Evolutionary conservation across 2,113 vertebrate species (phyloP).

Genomic region (Dascyllus trimaculatus): DNA sequence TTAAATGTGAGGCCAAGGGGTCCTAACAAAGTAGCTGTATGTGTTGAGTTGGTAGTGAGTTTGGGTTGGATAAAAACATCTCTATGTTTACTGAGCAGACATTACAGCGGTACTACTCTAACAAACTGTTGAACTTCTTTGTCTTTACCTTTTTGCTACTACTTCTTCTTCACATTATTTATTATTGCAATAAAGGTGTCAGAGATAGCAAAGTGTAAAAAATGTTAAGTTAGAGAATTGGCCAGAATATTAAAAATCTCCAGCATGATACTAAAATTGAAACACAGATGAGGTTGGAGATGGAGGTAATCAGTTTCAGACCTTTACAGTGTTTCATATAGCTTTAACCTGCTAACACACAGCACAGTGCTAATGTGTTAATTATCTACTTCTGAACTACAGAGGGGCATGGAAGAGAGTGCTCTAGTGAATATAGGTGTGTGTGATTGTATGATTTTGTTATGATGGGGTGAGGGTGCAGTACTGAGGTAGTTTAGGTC

Average conservation of each 20-base stretch:
- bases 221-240: background rate
- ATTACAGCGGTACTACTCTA: too few species aligned
- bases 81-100: too few species aligned
- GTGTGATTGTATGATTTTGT: conserved; percentile 15
- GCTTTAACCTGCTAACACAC: conserved; percentile 18
- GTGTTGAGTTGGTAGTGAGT: too few species aligned
- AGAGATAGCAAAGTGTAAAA: background rate
- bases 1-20: too few species aligned
- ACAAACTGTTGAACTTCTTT: too few species aligned
- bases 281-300: background rate
- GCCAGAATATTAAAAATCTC: background rate
- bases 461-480: background rate
- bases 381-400: conserved; percentile 5
- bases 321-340: background rate
- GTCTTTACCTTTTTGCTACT: too few species aligned
- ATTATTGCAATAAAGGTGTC: background rate
- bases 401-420: background rate
- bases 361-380: conserved; percentile 29
- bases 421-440: background rate
- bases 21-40: too few species aligned
- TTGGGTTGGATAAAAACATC: too few species aligned
- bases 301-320: too few species aligned
- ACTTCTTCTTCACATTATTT: too few species aligned
- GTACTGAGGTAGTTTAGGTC: conserved; percentile 19
- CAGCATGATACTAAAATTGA: background rate